Base-by-base conservation (phyloP, 2,113 vertebrate genomes). In the Cheirogaleus medius region DNA sequence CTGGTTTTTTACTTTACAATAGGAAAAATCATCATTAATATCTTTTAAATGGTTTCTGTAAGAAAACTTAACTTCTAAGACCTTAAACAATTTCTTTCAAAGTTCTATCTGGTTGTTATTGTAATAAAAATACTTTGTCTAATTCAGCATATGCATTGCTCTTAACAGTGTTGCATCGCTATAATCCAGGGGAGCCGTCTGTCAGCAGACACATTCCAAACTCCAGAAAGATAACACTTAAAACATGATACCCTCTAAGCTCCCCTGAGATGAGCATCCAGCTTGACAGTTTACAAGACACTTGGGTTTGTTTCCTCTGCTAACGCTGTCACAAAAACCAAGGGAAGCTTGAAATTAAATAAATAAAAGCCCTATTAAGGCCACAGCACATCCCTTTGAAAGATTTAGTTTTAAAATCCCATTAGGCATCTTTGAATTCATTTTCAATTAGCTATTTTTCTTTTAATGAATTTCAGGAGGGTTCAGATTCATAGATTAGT, bases 401-500 rank as follows among this genome's bases (percentile, higher is more conserved):
- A 97, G 21, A 77, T 12, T 52, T 76, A 58, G 74, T 71, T 90
- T 96, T 95, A 90, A 92, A 76, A 94, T 94, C 54, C 74, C 90
- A 95, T 14, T 84, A 58, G 14, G 76, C 42, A 39, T 66, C 68
- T 90, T 92, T 66, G 87, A 15, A 85, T 88, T 94, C 44, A 78
- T 95, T 97, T 97, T 92, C 69, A 97, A 90, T 95, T 97, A 90
- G 54, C 47, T 86, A 25, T 25, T 97, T 92, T 91, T 78, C 47
- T 37, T 96, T 83, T 90, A 95, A 96, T 94, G 71, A 81, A 95
- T 96, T 97, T 96, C 81, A 93, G 73, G 37, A 95, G 47, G 52
- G 42, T 68, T 97, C 82, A 73, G 49, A 92, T 84, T 92, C 44
- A 73, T 76, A 92, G 74, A 93, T 77, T 54, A 84, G 56, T 18